Conservation (phyloP, 2,888 invertebrate genomes). For the Leucophenga montana region DNA sequence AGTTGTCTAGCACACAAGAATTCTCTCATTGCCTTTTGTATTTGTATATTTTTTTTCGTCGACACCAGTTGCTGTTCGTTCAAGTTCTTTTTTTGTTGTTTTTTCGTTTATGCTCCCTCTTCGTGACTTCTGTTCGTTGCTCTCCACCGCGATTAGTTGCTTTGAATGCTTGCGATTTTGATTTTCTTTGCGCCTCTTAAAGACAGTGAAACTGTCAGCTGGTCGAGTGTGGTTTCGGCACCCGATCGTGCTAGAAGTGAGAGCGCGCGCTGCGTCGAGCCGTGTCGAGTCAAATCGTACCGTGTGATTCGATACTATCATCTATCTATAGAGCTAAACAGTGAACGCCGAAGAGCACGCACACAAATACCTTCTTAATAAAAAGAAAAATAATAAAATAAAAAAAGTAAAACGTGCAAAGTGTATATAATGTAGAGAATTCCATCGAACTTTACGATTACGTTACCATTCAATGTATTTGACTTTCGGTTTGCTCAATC, state of each 20-base stretch:
- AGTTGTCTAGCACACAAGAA: background rate
- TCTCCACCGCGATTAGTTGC: too few species aligned
- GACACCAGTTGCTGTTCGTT: too few species aligned
- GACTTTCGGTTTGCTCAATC: background rate
- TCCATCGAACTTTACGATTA: background rate
- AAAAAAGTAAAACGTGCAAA: conserved; percentile 39
- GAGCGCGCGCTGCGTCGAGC: conserved; percentile 6
- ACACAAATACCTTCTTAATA: background rate
- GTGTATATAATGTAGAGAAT: conserved; percentile 26
- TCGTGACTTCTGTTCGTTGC: background rate
- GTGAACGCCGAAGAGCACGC: conserved; percentile 31
- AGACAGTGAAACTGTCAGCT: conserved; percentile 14
- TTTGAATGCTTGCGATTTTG: background rate
- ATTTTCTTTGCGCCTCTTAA: conserved; percentile 26
- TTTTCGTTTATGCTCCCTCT: too few species aligned
- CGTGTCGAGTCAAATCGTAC: conserved; percentile 11
- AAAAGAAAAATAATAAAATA: background rate
- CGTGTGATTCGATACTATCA: conserved; percentile 49
- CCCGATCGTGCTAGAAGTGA: conserved; percentile 23
- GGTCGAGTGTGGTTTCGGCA: conserved; percentile 20
- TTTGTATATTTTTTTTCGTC: too few species aligned
- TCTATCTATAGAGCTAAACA: conserved; percentile 57
- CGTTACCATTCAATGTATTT: conserved; percentile 11
- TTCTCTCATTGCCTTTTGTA: background rate
- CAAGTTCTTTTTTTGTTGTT: too few species aligned